A percentile compares a stretch with the other conserved stretches of the same genome.
These are phyloP conservation scores for Echinarachnius parma DNA, from an alignment of 53 echinoderm and acorn worm species.

Conservation along the genomic window DNA sequence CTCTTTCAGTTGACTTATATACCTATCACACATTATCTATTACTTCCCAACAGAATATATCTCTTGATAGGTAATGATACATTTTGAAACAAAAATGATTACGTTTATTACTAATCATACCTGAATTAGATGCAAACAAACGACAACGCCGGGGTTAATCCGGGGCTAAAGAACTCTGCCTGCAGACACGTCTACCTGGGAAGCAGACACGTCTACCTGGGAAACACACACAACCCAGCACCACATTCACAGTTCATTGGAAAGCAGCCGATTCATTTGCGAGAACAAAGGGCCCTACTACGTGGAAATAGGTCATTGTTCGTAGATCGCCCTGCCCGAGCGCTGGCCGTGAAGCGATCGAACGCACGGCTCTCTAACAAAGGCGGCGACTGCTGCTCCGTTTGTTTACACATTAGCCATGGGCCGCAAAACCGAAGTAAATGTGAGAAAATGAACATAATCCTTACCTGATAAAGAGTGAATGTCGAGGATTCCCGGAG, in stretches of 20 bases:
- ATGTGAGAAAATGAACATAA: not conserved
- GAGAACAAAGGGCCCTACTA: slow-evolving; percentile 28
- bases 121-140: too few species aligned
- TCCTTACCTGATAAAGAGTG: slow-evolving; percentile 8
- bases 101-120: too few species aligned
- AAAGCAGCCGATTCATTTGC: slow-evolving; percentile 15
- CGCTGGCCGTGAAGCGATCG: slow-evolving; percentile 37
- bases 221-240: slow-evolving; percentile 21
- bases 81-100: too few species aligned
- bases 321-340: slow-evolving; percentile 26
- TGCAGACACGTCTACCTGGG: not conserved
- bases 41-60: too few species aligned
- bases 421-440: not conserved
- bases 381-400: slow-evolving; percentile 11
- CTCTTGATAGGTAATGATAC: too few species aligned
- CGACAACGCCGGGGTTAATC: too few species aligned
- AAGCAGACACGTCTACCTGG: slow-evolving; percentile 4
- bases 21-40: too few species aligned
- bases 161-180: not conserved
- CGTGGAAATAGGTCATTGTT: slow-evolving; percentile 40
- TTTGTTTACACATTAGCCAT: slow-evolving; percentile 23
- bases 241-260: not conserved
- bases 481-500: too few species aligned
- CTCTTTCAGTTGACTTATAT: too few species aligned
- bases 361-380: slow-evolving; percentile 17